A percentile compares a stretch with the other conserved stretches of the same genome.
Conservation (phyloP, 1,140 invertebrate species). For the Drosophila littoralis region DNA sequence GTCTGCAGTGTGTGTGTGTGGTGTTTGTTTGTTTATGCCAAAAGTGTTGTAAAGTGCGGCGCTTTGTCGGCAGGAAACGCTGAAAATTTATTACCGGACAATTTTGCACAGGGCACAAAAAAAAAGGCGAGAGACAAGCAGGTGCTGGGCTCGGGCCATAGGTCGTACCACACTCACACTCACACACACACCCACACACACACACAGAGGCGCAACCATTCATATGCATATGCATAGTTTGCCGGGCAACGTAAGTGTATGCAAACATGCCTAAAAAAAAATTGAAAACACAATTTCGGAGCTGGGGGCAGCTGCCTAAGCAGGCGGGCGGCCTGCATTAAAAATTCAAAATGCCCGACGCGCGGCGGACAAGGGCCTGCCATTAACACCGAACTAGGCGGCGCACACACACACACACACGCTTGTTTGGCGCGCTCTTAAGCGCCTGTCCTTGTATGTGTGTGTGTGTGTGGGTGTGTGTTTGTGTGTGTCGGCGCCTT, state of each 20-base stretch:
- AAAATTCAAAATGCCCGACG: conserved; percentile 81
- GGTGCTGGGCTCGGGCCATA: not conserved
- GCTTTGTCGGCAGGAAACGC: conserved; percentile 81
- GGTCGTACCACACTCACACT: conserved; percentile 6
- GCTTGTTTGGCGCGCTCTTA: conserved; percentile 43
- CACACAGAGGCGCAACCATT: conserved; percentile 32
- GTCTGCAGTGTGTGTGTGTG: conserved; percentile 31
- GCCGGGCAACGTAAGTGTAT: conserved; percentile 69
- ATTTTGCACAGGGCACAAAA: conserved; percentile 73
- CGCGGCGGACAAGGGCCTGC: conserved; percentile 63
- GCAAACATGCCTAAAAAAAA: conserved; percentile 78
- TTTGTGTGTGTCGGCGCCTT: conserved; percentile 45
- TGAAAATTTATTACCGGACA: conserved; percentile 83
- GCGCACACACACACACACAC: conserved; percentile 14
- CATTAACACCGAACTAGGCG: conserved; percentile 69
- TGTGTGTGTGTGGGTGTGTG: conserved; percentile 36
- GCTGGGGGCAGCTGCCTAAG: conserved; percentile 44
- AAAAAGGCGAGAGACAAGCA: conserved; percentile 59
- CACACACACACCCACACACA: conserved; percentile 22
- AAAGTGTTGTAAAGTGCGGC: conserved; percentile 82
- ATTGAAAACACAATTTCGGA: conserved; percentile 29
- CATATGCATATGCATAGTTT: conserved; percentile 80
- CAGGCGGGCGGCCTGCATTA: conserved; percentile 69
- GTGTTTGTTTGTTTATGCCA: conserved; percentile 79
- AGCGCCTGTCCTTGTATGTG: conserved; percentile 25